These are phyloP conservation scores for Acleris sparsana DNA, from an alignment of 2,888 invertebrate genomes.

Conservation along the genomic window DNA sequence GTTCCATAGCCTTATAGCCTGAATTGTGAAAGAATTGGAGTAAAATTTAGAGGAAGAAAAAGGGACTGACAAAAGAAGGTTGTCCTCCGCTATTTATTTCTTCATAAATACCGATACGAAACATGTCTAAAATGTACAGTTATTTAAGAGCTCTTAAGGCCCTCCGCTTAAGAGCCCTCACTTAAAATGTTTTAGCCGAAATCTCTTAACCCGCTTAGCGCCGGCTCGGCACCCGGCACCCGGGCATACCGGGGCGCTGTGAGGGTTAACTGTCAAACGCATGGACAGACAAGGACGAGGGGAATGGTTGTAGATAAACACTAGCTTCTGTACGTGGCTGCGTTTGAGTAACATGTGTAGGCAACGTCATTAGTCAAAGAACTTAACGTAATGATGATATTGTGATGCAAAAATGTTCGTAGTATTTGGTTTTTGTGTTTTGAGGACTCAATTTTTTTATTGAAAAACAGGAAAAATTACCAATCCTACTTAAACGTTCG, in stretches of 20 bases:
- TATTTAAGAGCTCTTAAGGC: neutral
- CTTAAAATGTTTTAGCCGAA: conserved; percentile 19
- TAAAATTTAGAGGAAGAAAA: too few relatives aligned
- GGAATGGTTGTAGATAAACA: neutral
- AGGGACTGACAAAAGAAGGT: too few relatives aligned
- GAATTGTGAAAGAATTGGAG: too few relatives aligned
- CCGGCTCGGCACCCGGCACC: neutral
- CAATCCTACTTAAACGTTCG: too few relatives aligned
- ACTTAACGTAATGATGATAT: too few relatives aligned
- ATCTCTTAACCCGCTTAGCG: conserved; percentile 33
- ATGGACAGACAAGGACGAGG: conserved; percentile 13
- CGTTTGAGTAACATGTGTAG: neutral
- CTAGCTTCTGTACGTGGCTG: neutral
- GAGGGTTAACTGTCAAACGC: conserved; percentile 17
- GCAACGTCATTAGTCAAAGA: too few relatives aligned
- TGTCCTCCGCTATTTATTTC: too few relatives aligned
- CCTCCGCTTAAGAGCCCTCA: conserved; percentile 17
- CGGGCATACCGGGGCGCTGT: conserved; percentile 2
- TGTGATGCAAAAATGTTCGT: too few relatives aligned
- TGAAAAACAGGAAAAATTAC: too few relatives aligned
- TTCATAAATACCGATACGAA: neutral
- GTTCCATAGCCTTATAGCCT: too few relatives aligned
- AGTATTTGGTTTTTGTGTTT: too few relatives aligned
- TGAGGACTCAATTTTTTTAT: too few relatives aligned
- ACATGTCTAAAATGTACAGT: conserved; percentile 1